Percentiles rank a stretch among this genome's conserved stretches.
phyloP scores from a whole-genome alignment of 1,140 invertebrate species.

The Idris sp. region DNA sequence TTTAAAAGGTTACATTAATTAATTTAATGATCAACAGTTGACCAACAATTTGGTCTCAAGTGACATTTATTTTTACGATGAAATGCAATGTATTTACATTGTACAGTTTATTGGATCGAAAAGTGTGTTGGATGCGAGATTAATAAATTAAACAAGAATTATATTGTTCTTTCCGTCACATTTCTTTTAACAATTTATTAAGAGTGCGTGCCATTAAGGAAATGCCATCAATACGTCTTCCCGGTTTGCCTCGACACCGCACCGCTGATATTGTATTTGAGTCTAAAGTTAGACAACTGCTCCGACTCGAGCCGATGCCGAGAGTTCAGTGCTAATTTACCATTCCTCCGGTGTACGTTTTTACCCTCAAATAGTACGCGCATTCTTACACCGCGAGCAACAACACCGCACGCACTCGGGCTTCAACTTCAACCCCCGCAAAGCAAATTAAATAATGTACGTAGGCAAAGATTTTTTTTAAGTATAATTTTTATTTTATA shows the following conservation, averaged over 20 bases:
- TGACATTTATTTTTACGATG: conserved; percentile 31
- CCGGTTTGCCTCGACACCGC: conserved; percentile 42
- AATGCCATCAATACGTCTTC: conserved; percentile 59
- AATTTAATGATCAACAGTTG: conserved; percentile 41
- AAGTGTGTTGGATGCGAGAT: conserved; percentile 19
- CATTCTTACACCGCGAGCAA: conserved; percentile 23
- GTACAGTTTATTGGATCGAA: conserved; percentile 31
- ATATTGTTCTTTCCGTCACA: conserved; percentile 49
- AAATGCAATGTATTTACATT: conserved; percentile 20
- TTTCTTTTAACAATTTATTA: conserved; percentile 56
- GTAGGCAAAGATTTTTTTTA: too few relatives aligned
- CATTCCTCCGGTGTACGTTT: conserved; percentile 49
- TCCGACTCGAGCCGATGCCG: conserved; percentile 46
- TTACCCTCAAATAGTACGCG: conserved; percentile 31
- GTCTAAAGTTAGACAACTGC: conserved; percentile 64
- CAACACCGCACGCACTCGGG: conserved; percentile 7
- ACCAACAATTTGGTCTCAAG: conserved; percentile 17
- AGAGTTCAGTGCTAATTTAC: conserved; percentile 62
- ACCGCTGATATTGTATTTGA: conserved; percentile 53
- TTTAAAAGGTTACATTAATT: conserved; percentile 34
- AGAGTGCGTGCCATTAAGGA: conserved; percentile 50
- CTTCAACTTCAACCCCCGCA: too few relatives aligned
- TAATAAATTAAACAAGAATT: conserved; percentile 48
- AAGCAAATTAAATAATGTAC: too few relatives aligned
- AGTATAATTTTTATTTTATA: too few relatives aligned